These are phyloP conservation scores for Ceratothoa steindachneri DNA, from an alignment of 2,888 invertebrate species.

Conservation along the genomic window DNA sequence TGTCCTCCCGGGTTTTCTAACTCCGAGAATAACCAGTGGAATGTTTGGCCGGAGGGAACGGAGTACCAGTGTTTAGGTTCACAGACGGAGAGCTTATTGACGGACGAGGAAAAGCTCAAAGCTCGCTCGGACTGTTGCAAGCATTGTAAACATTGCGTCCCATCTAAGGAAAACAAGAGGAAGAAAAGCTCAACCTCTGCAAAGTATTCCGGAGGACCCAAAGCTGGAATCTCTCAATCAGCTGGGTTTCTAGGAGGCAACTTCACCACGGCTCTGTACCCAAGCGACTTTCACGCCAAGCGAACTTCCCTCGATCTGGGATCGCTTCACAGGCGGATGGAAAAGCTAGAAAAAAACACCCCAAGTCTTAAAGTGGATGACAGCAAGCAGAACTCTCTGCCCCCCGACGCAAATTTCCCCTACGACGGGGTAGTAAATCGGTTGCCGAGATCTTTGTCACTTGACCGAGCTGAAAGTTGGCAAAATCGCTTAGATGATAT, in stretches of 20 bases:
- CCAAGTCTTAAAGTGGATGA: not conserved
- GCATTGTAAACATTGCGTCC: slow-evolving; percentile 27
- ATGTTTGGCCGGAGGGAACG: not conserved
- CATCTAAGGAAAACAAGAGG: slow-evolving; percentile 4
- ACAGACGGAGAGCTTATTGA: slow-evolving; percentile 15
- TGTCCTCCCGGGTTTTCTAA: not conserved
- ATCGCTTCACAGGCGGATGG: slow-evolving; percentile 12
- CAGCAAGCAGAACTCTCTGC: not conserved
- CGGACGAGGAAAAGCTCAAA: slow-evolving; percentile 38
- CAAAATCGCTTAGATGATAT: slow-evolving; percentile 13
- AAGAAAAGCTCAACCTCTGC: slow-evolving; percentile 2
- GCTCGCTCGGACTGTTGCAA: slow-evolving; percentile 23
- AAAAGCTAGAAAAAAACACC: not conserved
- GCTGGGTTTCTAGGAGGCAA: slow-evolving; percentile 7
- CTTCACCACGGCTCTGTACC: slow-evolving; percentile 38
- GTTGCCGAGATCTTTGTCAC: slow-evolving; percentile 34
- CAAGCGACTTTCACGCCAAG: slow-evolving; percentile 23
- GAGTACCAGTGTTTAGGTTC: not conserved
- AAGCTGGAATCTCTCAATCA: no score
- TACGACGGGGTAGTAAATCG: not conserved
- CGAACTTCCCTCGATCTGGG: slow-evolving; percentile 41
- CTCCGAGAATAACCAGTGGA: not conserved
- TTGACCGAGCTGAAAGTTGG: slow-evolving; percentile 41
- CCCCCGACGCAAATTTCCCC: not conserved
- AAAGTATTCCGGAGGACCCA: slow-evolving; percentile 19